Conservation (phyloP, 2,888 invertebrate genomes). For the Drosophila cognata region DNA sequence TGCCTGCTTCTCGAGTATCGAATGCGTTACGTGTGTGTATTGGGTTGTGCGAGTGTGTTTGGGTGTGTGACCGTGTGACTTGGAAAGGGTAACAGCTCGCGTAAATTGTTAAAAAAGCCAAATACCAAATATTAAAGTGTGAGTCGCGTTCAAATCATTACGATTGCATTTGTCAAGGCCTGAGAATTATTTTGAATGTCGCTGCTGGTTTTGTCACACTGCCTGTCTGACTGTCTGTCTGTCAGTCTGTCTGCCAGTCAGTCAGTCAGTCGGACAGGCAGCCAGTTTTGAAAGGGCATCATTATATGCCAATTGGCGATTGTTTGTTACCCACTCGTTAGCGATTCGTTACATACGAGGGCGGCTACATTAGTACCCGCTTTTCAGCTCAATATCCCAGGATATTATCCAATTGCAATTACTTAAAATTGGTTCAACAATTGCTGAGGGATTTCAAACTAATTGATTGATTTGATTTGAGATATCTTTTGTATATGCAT, state of each 20-base stretch:
- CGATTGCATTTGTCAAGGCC: conserved; percentile 75
- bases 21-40: conserved; percentile 12
- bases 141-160: conserved; percentile 62
- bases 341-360: conserved; percentile 44
- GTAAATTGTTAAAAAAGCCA: conserved; percentile 76
- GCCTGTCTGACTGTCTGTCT: conserved; percentile 31
- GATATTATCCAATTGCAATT: conserved; percentile 37
- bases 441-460: conserved; percentile 21
- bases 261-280: conserved; percentile 39
- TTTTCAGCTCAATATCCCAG: conserved; percentile 7
- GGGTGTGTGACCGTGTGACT: conserved; percentile 48
- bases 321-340: conserved; percentile 73
- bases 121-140: conserved; percentile 62
- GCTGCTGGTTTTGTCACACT: conserved; percentile 68
- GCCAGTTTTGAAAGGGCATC: conserved; percentile 66
- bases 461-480: conserved; percentile 37
- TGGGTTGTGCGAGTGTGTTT: conserved; percentile 3
- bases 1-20: conserved; percentile 28
- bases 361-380: conserved; percentile 51
- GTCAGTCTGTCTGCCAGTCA: conserved; percentile 27
- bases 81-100: conserved; percentile 69
- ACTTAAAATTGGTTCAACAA: conserved; percentile 43
- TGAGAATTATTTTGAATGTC: conserved; percentile 72
- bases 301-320: conserved; percentile 80
- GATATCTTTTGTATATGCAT: neutral